phyloP scores from a whole-genome alignment of 2,888 invertebrate species.

The Drosophila colorata region DNA sequence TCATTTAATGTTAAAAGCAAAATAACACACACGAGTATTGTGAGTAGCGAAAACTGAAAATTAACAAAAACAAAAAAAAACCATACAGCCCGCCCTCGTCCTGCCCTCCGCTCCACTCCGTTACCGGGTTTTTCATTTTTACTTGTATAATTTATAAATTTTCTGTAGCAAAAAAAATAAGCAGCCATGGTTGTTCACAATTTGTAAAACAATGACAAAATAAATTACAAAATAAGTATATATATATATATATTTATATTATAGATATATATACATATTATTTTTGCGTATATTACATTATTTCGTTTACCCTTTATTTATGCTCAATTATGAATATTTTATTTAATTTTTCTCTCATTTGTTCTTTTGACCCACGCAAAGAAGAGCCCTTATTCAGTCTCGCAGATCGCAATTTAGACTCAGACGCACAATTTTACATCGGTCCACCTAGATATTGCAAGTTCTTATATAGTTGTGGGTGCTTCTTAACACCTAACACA shows the following conservation, averaged over 20 bases:
- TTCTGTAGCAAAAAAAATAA: constrained; percentile 42
- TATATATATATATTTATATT: constrained; percentile 37
- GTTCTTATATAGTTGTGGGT: constrained; percentile 53
- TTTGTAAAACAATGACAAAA: constrained; percentile 63
- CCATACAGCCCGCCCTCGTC: constrained; percentile 23
- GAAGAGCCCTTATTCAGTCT: constrained; percentile 7
- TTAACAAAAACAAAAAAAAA: constrained; percentile 22
- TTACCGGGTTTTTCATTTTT: constrained; percentile 5
- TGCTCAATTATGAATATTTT: constrained; percentile 17
- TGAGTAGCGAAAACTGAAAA: constrained; percentile 26
- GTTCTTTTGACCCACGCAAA: not conserved
- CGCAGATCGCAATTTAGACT: constrained; percentile 19
- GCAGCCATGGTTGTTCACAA: constrained; percentile 66
- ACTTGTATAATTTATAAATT: constrained; percentile 41
- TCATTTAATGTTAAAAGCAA: constrained; percentile 54
- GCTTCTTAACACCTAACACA: constrained; percentile 43
- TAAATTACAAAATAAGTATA: constrained; percentile 58
- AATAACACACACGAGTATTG: constrained; percentile 49
- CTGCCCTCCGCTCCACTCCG: constrained; percentile 13
- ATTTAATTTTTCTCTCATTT: constrained; percentile 5
- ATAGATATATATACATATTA: constrained; percentile 28
- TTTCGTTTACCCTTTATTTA: constrained; percentile 27
- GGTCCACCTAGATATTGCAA: constrained; percentile 30
- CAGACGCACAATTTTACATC: constrained; percentile 51
- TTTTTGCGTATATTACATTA: constrained; percentile 10